phyloP scores from a whole-genome alignment of 2,888 invertebrate species.

The Sisyra nigra region DNA sequence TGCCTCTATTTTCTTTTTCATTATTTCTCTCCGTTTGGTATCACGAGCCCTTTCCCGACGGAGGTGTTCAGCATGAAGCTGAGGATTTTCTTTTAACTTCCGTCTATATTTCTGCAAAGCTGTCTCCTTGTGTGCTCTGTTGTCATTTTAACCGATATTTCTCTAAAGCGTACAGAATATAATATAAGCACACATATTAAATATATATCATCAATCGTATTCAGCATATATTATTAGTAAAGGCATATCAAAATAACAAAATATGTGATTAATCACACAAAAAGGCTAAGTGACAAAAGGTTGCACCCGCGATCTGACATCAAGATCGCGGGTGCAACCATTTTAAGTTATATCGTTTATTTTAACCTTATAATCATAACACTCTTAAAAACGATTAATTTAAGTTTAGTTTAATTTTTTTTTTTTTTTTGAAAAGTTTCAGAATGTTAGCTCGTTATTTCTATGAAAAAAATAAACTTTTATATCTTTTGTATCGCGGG shows the following conservation, averaged over 20 bases:
- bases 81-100: constrained; percentile 8
- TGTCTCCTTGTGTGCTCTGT: background rate
- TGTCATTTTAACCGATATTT: constrained; percentile 3
- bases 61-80: constrained; percentile 7
- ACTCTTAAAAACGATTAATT: background rate
- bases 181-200: constrained; percentile 5
- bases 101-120: constrained; percentile 6
- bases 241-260: constrained; percentile 5
- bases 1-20: constrained; percentile 7
- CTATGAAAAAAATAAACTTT: constrained; percentile 2
- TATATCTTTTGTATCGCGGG: constrained; percentile 3
- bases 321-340: constrained; percentile 10
- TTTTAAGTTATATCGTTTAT: constrained; percentile 5
- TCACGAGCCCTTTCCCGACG: constrained; percentile 2
- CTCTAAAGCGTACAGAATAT: too few species aligned
- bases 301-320: background rate
- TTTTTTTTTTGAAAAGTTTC: constrained; percentile 1
- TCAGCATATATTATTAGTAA: constrained; percentile 8
- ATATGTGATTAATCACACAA: constrained; percentile 5
- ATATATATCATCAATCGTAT: constrained; percentile 6
- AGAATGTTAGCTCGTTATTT: constrained; percentile 1
- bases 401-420: background rate
- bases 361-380: background rate
- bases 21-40: constrained; percentile 7
- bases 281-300: background rate